Evolutionary conservation across 2,797 vertebrate species (phyloP).

Genomic region (Phalloptychus januarius): DNA sequence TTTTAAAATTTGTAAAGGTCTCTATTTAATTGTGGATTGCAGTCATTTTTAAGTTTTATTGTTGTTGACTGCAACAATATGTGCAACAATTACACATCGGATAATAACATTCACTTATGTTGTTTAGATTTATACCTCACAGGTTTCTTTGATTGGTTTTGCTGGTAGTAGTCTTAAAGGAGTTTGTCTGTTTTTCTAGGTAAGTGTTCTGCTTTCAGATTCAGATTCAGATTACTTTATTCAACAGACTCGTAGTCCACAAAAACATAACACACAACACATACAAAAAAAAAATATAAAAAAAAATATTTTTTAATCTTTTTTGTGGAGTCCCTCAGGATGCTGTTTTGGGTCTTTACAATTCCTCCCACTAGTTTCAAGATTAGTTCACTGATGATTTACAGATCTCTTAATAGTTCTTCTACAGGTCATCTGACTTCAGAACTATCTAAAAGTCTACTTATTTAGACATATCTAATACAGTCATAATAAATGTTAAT

Average conservation of each 20-base stretch:
- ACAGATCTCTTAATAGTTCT: not conserved
- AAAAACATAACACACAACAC: too few relatives aligned
- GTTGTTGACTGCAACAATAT: not conserved
- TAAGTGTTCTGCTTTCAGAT: too few relatives aligned
- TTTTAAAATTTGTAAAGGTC: not conserved
- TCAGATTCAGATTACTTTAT: too few relatives aligned
- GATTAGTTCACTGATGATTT: not conserved
- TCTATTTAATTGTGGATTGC: not conserved
- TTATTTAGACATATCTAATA: too few relatives aligned
- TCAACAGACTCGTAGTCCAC: too few relatives aligned
- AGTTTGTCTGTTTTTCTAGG: too few relatives aligned
- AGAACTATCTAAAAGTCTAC: not conserved
- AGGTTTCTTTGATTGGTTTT: conserved; percentile 29
- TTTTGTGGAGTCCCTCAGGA: too few relatives aligned
- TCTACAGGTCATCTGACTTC: not conserved
- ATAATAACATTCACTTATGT: not conserved
- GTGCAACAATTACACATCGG: too few relatives aligned
- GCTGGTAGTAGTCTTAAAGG: not conserved
- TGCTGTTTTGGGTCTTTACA: not conserved
- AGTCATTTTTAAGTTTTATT: not conserved
- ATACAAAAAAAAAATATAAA: too few relatives aligned
- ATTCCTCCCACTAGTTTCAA: not conserved
- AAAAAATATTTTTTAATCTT: too few relatives aligned
- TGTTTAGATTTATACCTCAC: not conserved
- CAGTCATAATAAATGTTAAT: too few relatives aligned